Evolutionary conservation across 2,888 invertebrate genomes (phyloP).

Genomic region (Stenotaenia linearis): DNA sequence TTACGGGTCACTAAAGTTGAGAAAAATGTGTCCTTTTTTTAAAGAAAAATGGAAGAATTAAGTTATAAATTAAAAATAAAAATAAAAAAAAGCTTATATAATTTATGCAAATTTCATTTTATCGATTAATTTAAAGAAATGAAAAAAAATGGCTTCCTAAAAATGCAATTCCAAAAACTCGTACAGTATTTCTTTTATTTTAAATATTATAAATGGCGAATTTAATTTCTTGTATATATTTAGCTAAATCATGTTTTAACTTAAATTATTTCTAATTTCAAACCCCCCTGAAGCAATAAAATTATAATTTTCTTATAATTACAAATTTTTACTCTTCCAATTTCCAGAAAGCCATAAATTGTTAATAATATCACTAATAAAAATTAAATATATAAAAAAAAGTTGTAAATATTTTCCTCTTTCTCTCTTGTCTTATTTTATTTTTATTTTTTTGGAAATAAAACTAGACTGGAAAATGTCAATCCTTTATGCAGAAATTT

Average conservation of each 20-base stretch:
- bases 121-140: neutral
- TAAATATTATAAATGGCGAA: neutral
- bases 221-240: neutral
- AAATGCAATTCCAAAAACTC: neutral
- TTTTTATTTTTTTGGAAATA: neutral
- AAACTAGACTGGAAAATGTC: neutral
- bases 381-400: neutral
- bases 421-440: neutral
- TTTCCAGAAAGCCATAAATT: neutral
- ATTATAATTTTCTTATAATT: neutral
- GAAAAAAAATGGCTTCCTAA: neutral
- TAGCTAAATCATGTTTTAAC: neutral
- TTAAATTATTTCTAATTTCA: neutral
- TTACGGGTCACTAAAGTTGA: conserved; percentile 14
- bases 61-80: neutral
- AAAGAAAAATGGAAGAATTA: neutral
- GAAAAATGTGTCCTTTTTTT: conserved; percentile 8
- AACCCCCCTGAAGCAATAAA: neutral
- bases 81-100: neutral
- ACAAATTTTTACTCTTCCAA: neutral
- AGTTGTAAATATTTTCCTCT: neutral
- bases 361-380: neutral
- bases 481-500: neutral
- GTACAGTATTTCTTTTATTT: neutral
- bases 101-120: neutral